Base-by-base conservation (phyloP, 2,888 invertebrate genomes). In the Nudaria mundana region DNA sequence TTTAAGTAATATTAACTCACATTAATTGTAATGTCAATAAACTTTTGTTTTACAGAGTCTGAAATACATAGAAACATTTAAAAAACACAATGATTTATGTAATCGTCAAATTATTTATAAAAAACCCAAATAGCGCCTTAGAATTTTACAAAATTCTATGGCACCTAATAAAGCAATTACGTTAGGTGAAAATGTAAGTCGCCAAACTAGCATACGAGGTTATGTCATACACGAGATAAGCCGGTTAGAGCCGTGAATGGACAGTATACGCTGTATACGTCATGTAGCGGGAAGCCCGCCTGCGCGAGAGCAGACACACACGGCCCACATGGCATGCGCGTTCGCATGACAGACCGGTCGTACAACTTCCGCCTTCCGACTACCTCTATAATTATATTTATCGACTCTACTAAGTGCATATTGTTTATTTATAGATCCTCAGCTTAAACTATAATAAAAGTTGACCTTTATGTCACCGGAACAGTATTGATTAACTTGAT, bases 301-400 rank as follows among this genome's bases (percentile, higher is more conserved):
- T 46, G 48, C 46, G 48, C 44, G 25, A 40, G 51, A 57, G 57
- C 53, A 45, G 14, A 30, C 12, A 26, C 25, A 10, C 25, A 25
- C 25, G n/a, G 36, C 48, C 37, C 56, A 50, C 30, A 51, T 37
- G 26, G 22, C 20, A 54, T 26, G 43, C 36, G 48, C 56, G 49
- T 64, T 58, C 56, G 63, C 58, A 20, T 7, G 55, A 56, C 44
- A 30, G 43, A 74, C 76, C 71, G 67, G 77, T 72, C 53, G 7
- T 40, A 30, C 45, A 51, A 63, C 70, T 83, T 83, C 81, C 83
- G 77, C 66, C 81, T 81, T 82, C 82, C 79, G 76, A 65, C 77
- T 74, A 65, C 70, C 55, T 52, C 26, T 14, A 25, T 37, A 34
- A 50, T 31, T 42, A 37, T 22, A 42, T 45, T 44, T 48, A 44